Conservation (phyloP, 2,888 invertebrate species). For the Temnothorax ravouxi region DNA sequence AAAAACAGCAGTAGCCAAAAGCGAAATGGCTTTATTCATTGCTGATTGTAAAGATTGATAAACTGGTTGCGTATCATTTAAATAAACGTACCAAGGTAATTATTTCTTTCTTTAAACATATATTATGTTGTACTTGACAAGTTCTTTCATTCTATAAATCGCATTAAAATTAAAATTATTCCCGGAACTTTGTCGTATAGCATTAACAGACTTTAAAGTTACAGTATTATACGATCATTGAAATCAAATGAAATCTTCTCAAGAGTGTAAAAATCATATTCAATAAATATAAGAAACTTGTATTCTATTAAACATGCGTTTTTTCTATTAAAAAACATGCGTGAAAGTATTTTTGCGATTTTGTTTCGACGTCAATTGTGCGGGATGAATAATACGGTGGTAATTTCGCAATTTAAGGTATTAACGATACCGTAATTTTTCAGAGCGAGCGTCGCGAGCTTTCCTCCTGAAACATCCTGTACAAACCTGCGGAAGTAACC, state of each 20-base stretch:
- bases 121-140: background rate
- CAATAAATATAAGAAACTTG: background rate
- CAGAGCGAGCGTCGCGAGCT: background rate
- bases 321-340: background rate
- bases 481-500: conserved; percentile 40
- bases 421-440: conserved; percentile 10
- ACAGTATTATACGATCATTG: background rate
- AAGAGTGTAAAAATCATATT: background rate
- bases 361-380: background rate
- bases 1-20: background rate
- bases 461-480: conserved; percentile 12
- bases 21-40: background rate
- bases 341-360: background rate
- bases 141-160: background rate
- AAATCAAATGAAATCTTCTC: background rate
- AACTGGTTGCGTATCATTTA: background rate
- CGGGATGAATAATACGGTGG: background rate
- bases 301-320: background rate
- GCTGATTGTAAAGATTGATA: background rate
- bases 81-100: background rate
- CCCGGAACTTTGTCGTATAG: background rate
- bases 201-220: background rate
- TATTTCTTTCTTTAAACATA: background rate
- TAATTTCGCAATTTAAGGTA: background rate
- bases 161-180: background rate